Evolutionary conservation across 2,797 vertebrate species (phyloP), one percentile per base, ranked within the genome.

Genomic region (Menidia menidia): DNA sequence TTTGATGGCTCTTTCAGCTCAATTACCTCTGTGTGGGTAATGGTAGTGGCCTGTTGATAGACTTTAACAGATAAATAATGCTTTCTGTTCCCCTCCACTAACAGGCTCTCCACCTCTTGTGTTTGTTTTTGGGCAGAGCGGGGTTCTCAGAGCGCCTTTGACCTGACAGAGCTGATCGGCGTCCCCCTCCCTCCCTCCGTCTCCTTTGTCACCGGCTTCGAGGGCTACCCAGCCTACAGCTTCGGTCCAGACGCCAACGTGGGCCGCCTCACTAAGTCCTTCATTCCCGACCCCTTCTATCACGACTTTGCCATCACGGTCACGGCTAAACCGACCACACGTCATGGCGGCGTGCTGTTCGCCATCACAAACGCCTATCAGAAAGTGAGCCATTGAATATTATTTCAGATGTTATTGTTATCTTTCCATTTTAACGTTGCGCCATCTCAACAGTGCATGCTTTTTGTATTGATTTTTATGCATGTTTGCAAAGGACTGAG

Each of bases 151-250:
- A 90, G 88, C 58, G 90, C 90, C 10, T 89, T 97, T 89, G 97
- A 99, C 87, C 95, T 99, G 78, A 98, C 95, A 0, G 96, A 97
- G 88, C 71, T 99, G 65, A 96, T 99, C 13, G 97, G 97, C 1
- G 96, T 99, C 13, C 97, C 97, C 0, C 94, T 99, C 10, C 97
- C 97, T 25, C 95, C 96, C 0, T 95, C 96, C 0, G 95, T 99
- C 77, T 96, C 96, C 85, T 98, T 99, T 32, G 92, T 98, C 47
- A 96, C 96, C 0, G 97, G 98, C 52, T 97, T 97, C 0, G 96
- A 96, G 78, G 97, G 97, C 3, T 97, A 96, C 84, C 96, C 97
- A 0, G 97, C 97, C 4, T 99, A 98, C 88, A 97, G 93, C 88
- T 98, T 99, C 0, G 95, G 94, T 10, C 93, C 94, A 0, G 94